Evolutionary conservation across 2,888 invertebrate species (phyloP).

Genomic region (Selenia dentaria): DNA sequence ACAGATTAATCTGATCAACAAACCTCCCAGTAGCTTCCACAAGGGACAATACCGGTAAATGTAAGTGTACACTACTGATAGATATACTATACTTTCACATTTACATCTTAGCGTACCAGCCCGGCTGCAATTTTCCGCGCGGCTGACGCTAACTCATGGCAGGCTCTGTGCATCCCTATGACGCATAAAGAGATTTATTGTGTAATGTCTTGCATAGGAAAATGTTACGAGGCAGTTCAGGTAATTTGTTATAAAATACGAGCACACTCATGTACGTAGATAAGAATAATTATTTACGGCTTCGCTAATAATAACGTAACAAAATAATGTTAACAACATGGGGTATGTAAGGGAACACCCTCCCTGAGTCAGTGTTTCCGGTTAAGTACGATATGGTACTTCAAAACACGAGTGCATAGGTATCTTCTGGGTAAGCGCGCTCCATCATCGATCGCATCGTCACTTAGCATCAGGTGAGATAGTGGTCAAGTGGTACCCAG

Average conservation of each 20-base stretch:
- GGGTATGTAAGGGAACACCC: too few relatives aligned
- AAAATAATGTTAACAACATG: neutral
- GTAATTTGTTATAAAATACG: neutral
- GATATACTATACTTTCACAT: too few relatives aligned
- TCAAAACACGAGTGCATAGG: too few relatives aligned
- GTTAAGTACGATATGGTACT: too few relatives aligned
- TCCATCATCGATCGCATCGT: too few relatives aligned
- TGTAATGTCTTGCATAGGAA: conserved; percentile 34
- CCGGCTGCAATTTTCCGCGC: conserved; percentile 40
- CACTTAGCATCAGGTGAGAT: too few relatives aligned
- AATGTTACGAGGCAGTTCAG: conserved; percentile 15
- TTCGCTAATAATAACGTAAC: neutral
- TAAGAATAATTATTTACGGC: neutral
- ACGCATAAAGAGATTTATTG: conserved; percentile 33
- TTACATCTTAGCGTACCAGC: conserved; percentile 3
- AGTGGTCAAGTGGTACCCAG: too few relatives aligned
- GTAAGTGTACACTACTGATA: neutral
- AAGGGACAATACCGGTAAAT: neutral
- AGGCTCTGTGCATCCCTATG: conserved; percentile 30
- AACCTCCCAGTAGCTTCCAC: neutral
- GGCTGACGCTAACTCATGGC: conserved; percentile 34
- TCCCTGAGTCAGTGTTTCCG: too few relatives aligned
- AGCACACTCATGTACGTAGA: neutral
- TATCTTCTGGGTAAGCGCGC: too few relatives aligned
- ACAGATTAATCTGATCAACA: too few relatives aligned